phyloP scores from a whole-genome alignment of 30 jellyfish, hydroid and myxozoan genomes.

The Hydractinia echinata region DNA sequence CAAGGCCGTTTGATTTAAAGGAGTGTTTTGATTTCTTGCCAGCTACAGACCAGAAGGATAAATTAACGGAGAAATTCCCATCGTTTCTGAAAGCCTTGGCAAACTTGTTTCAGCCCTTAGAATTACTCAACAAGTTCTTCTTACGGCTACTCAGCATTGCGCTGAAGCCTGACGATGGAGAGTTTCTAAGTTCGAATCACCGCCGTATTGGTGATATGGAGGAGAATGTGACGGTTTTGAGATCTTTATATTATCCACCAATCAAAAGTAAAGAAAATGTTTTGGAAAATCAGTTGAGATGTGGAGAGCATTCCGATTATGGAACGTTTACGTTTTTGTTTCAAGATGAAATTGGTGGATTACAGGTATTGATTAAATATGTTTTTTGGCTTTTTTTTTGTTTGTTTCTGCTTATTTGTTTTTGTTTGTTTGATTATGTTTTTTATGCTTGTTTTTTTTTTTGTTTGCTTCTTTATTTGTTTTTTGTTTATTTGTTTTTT shows the following conservation, averaged over 20 bases:
- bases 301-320: conserved; percentile 49
- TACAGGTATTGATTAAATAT: conserved; percentile 22
- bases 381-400: neutral
- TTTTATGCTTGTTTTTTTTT: too few relatives aligned
- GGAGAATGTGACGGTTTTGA: conserved; percentile 9
- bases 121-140: neutral
- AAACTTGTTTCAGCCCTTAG: too few relatives aligned
- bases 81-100: too few relatives aligned
- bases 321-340: conserved; percentile 33
- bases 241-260: conserved; percentile 34
- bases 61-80: too few relatives aligned
- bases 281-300: conserved; percentile 14
- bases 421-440: too few relatives aligned
- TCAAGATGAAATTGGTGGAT: conserved; percentile 41
- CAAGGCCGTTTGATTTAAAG: conserved; percentile 33
- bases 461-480: too few relatives aligned
- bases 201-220: neutral
- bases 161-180: conserved; percentile 13
- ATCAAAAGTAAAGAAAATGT: neutral
- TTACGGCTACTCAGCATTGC: neutral
- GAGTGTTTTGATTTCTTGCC: conserved; percentile 32
- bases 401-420: too few relatives aligned
- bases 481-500: too few relatives aligned
- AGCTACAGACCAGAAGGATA: too few relatives aligned
- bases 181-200: conserved; percentile 17